Evolutionary conservation across 2,888 invertebrate species (phyloP).

Genomic region (Ceraclea dissimilis): DNA sequence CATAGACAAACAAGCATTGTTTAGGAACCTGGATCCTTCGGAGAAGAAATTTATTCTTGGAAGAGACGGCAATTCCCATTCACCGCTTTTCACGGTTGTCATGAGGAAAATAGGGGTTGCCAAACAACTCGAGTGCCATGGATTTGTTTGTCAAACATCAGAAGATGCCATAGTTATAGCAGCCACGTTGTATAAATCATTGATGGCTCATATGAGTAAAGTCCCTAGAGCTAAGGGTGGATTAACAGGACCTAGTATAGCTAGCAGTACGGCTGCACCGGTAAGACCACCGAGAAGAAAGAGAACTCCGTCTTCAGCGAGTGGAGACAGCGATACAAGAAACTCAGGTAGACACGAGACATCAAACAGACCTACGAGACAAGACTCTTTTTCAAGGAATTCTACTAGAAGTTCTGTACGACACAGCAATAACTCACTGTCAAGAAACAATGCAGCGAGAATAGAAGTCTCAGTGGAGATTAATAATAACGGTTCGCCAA

Average conservation of each 20-base stretch:
- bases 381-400: slow-evolving; percentile 35
- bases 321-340: slow-evolving; percentile 52
- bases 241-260: slow-evolving; percentile 68
- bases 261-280: slow-evolving; percentile 57
- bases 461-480: not conserved
- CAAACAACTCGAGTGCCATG: slow-evolving; percentile 81
- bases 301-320: slow-evolving; percentile 57
- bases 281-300: slow-evolving; percentile 70
- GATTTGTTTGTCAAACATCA: slow-evolving; percentile 80
- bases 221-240: slow-evolving; percentile 49
- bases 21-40: slow-evolving; percentile 46
- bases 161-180: slow-evolving; percentile 90
- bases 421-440: not conserved
- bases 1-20: slow-evolving; percentile 64
- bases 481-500: not conserved
- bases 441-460: not conserved
- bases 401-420: slow-evolving; percentile 1
- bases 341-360: slow-evolving; percentile 32
- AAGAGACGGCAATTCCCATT: slow-evolving; percentile 59
- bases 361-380: slow-evolving; percentile 31
- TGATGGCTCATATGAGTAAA: slow-evolving; percentile 72
- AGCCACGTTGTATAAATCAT: slow-evolving; percentile 81
- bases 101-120: slow-evolving; percentile 75
- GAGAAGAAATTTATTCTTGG: slow-evolving; percentile 52
- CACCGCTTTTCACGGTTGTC: slow-evolving; percentile 83